Evolutionary conservation across 2,797 vertebrate species (phyloP).

Genomic region (Enoplosus armatus): DNA sequence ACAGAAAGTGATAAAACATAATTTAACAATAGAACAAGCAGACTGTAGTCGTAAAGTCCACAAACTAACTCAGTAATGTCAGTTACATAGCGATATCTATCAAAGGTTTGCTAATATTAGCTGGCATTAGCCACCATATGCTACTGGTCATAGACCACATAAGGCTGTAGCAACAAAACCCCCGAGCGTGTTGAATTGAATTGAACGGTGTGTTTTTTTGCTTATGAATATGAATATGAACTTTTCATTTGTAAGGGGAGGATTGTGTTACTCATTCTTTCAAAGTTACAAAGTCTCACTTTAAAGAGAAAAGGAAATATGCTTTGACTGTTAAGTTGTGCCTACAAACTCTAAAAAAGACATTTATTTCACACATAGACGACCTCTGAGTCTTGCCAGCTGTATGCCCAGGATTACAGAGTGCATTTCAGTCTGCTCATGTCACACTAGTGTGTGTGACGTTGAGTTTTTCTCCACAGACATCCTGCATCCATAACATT

Average conservation of each 20-base stretch:
- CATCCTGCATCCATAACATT: slow-evolving; percentile 9
- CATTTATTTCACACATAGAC: not conserved
- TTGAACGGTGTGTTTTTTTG: not conserved
- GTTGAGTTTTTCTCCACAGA: not conserved
- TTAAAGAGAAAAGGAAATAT: slow-evolving; percentile 19
- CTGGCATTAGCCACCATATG: not conserved
- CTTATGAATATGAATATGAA: not conserved
- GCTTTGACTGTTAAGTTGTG: not conserved
- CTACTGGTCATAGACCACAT: not conserved
- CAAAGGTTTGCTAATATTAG: not conserved
- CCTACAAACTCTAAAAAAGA: not conserved
- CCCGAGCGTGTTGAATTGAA: not conserved
- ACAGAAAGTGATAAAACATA: not conserved
- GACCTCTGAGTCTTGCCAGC: not conserved
- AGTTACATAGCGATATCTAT: not conserved
- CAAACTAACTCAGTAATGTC: not conserved
- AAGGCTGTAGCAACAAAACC: not conserved
- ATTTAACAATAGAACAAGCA: not conserved
- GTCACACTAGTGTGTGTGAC: not conserved
- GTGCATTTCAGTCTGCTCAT: slow-evolving; percentile 19
- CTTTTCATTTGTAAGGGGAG: not conserved
- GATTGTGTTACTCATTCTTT: not conserved
- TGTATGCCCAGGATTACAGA: not conserved
- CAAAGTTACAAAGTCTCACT: not conserved
- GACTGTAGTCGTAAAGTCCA: not conserved